Evolutionary conservation across 92 coral and sea anemone genomes (phyloP).

Genomic region (Heliopora coerulea): DNA sequence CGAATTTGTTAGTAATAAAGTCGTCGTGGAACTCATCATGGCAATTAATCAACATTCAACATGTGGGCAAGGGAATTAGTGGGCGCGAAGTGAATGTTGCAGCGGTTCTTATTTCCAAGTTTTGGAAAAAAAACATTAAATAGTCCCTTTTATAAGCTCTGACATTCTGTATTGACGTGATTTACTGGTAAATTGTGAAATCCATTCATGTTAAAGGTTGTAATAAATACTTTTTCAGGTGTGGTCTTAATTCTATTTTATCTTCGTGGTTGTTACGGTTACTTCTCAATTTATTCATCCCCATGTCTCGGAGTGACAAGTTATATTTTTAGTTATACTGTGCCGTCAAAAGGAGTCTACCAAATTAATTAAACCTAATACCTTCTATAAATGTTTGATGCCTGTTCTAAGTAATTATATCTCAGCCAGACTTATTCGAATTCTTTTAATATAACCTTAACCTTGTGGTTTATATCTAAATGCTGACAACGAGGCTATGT

Average conservation of each 20-base stretch:
- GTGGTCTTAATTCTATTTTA: slow-evolving; percentile 36
- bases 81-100: not conserved
- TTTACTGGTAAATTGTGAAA: not conserved
- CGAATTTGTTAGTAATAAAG: slow-evolving; percentile 24
- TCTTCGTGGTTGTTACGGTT: not conserved
- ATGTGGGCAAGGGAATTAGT: not conserved
- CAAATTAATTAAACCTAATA: slow-evolving; percentile 22
- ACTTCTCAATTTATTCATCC: slow-evolving; percentile 9
- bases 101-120: not conserved
- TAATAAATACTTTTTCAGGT: slow-evolving; percentile 1
- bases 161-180: not conserved
- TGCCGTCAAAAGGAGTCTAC: not conserved
- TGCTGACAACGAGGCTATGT: too few relatives aligned
- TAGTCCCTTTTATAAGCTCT: not conserved
- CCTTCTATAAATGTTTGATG: not conserved
- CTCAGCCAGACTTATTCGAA: not conserved
- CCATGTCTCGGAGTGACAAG: not conserved
- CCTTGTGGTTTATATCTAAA: too few relatives aligned
- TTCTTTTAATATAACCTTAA: too few relatives aligned
- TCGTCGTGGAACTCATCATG: not conserved
- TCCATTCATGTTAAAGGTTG: not conserved
- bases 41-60: not conserved
- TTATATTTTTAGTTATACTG: not conserved
- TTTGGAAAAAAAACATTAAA: not conserved
- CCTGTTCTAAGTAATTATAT: not conserved